phyloP scores from a whole-genome alignment of 1,140 invertebrate species.

The Scylla paramamosain region DNA sequence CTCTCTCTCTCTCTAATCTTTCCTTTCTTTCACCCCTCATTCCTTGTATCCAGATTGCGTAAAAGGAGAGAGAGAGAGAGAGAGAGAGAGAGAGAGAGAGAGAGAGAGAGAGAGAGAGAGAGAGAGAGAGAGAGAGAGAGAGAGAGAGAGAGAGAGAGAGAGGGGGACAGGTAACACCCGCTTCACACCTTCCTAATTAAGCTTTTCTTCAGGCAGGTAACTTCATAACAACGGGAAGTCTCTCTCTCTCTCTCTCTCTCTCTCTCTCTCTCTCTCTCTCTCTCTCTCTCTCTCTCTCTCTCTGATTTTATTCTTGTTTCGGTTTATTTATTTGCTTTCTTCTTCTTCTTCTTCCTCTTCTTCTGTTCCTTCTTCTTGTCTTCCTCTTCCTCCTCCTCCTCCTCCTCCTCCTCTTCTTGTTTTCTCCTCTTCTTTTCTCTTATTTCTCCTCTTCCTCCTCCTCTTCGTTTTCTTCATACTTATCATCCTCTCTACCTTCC shows the following conservation, averaged over 20 bases:
- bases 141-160: background rate
- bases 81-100: conserved; percentile 29
- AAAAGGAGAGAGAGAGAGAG: background rate
- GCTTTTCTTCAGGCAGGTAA: too few relatives aligned
- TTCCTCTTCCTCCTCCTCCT: background rate
- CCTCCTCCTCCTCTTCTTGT: too few relatives aligned
- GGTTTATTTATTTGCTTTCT: background rate
- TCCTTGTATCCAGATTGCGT: background rate
- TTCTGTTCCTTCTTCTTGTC: background rate
- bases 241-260: too few relatives aligned
- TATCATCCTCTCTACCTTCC: too few relatives aligned
- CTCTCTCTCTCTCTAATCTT: background rate
- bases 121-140: conserved; percentile 29
- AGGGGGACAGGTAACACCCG: too few relatives aligned
- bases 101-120: background rate
- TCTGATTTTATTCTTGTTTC: background rate
- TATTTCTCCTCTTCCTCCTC: too few relatives aligned
- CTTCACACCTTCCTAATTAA: too few relatives aligned
- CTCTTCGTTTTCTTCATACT: too few relatives aligned
- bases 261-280: background rate
- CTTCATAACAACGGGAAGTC: too few relatives aligned
- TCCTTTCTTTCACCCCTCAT: background rate
- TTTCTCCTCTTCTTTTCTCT: too few relatives aligned
- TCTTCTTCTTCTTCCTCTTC: background rate
- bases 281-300: background rate